These are phyloP conservation scores for Xestia c-nigrum DNA, from an alignment of 2,888 invertebrate genomes.

Conservation along the genomic window DNA sequence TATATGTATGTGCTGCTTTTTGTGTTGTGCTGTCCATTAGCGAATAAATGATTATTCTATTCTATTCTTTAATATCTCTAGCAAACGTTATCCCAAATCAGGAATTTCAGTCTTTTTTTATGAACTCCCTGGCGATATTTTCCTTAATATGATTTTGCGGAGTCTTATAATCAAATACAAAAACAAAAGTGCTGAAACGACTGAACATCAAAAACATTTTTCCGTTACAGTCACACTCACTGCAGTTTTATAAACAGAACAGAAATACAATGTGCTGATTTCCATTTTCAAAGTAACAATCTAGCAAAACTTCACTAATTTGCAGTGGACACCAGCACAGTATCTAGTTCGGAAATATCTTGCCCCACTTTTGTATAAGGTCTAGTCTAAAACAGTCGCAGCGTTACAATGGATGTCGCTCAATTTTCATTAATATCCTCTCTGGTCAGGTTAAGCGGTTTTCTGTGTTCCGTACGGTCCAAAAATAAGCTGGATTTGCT, in stretches of 20 bases:
- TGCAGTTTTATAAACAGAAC: slow-evolving; percentile 8
- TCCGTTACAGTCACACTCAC: background rate
- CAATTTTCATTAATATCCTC: slow-evolving; percentile 90
- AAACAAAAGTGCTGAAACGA: background rate
- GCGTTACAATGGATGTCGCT: slow-evolving; percentile 85
- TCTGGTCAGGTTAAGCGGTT: slow-evolving; percentile 89
- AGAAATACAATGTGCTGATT: slow-evolving; percentile 57
- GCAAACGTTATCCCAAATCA: too few relatives aligned
- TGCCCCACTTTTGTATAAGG: slow-evolving; percentile 85
- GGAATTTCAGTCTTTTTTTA: too few relatives aligned
- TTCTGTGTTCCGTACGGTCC: slow-evolving; percentile 84
- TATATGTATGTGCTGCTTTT: too few relatives aligned
- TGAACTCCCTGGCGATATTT: too few relatives aligned
- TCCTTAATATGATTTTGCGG: background rate
- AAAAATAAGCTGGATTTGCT: slow-evolving; percentile 76
- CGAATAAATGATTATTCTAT: too few relatives aligned
- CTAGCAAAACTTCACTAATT: slow-evolving; percentile 52
- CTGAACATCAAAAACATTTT: background rate
- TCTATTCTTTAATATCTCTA: too few relatives aligned
- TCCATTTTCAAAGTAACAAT: slow-evolving; percentile 58
- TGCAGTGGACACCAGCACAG: slow-evolving; percentile 40
- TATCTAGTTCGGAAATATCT: slow-evolving; percentile 73
- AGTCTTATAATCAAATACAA: background rate
- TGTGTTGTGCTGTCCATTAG: too few relatives aligned
- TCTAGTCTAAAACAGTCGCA: slow-evolving; percentile 82